Percentiles rank a stretch among this genome's conserved stretches.
phyloP scores from a whole-genome alignment of 2,113 vertebrate species.

The Meleagris gallopavo region DNA sequence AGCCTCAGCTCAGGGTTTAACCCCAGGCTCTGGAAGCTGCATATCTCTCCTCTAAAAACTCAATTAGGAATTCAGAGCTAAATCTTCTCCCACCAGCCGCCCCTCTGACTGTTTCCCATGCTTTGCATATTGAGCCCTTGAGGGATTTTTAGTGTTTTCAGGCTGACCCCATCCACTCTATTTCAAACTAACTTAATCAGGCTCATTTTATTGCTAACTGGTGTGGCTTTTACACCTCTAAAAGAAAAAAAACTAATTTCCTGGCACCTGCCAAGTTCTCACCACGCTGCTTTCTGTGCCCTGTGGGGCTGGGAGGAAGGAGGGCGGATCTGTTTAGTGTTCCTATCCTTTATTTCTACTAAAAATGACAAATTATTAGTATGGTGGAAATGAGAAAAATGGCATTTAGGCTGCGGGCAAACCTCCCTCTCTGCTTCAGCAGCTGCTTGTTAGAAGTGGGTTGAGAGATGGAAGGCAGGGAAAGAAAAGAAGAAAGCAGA shows the following conservation, averaged over 20 bases:
- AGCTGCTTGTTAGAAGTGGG: not conserved
- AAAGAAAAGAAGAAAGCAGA: not conserved
- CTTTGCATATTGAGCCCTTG: not conserved
- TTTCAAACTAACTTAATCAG: slow-evolving; percentile 38
- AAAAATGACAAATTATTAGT: slow-evolving; percentile 49
- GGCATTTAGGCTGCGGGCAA: slow-evolving; percentile 16
- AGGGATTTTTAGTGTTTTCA: not conserved
- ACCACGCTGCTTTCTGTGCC: not conserved
- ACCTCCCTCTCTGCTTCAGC: slow-evolving; percentile 4
- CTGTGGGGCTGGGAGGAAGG: not conserved
- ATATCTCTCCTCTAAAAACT: not conserved
- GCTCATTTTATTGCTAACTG: not conserved
- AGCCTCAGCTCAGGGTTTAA: not conserved
- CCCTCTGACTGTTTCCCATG: not conserved
- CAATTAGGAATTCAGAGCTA: slow-evolving; percentile 38
- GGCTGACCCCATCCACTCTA: slow-evolving; percentile 30
- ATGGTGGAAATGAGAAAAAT: slow-evolving; percentile 43
- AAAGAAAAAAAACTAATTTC: slow-evolving; percentile 11
- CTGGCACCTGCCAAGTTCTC: slow-evolving; percentile 32
- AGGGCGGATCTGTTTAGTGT: slow-evolving; percentile 23
- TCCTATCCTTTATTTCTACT: slow-evolving; percentile 7
- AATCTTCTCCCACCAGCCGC: slow-evolving; percentile 29
- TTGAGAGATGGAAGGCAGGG: not conserved
- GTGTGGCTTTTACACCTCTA: slow-evolving; percentile 29
- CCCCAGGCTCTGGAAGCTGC: not conserved